Evolutionary conservation across 2,888 invertebrate genomes (phyloP), one percentile per base, ranked within the genome.

Genomic region (Cantharis lateralis): DNA sequence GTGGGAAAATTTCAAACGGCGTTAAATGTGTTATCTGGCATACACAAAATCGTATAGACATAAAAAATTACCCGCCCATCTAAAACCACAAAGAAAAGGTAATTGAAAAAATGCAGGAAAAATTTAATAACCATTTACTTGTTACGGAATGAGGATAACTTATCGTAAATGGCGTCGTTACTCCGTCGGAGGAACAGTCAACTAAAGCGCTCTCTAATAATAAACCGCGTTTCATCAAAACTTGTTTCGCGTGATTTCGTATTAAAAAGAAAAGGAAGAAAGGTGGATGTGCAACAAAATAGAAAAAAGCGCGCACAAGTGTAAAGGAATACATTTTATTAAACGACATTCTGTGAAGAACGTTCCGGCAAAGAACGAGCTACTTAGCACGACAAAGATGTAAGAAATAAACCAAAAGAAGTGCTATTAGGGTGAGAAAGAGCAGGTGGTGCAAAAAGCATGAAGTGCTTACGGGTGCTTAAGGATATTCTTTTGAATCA

Each of bases 331-430:
- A 82, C 83, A 82, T 84, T 85, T 85, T 85, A 85, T 85, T 83
- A 84, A 84, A 84, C 84, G 84, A 84, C 84, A 83, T 84, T 84
- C 85, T 84, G 84, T 85, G 82, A 78, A 80, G 78, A 76, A 78
- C 78, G 70, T 81, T 80, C 74, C 78, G 76, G 79, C 74, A 78
- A 76, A 81, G 79, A 80, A 83, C 82, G 82, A 83, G 84, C 83
- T 82, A 84, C 83, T 83, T 83, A 81, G 80, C 79, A 75, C 80
- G 79, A 82, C 82, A 84, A 84, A 84, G 83, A 83, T 80, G 79
- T 78, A 72, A 78, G 77, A 76, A 80, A 82, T 80, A 78, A 81
- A 81, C 80, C 77, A 75, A 78, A 83, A 83, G 83, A 83, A 83
- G 81, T 79, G 81, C 82, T 81, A 84, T 84, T 84, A 84, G 81